Base-by-base conservation (phyloP, 2,888 invertebrate genomes). In the Cremastinae sp. region DNA sequence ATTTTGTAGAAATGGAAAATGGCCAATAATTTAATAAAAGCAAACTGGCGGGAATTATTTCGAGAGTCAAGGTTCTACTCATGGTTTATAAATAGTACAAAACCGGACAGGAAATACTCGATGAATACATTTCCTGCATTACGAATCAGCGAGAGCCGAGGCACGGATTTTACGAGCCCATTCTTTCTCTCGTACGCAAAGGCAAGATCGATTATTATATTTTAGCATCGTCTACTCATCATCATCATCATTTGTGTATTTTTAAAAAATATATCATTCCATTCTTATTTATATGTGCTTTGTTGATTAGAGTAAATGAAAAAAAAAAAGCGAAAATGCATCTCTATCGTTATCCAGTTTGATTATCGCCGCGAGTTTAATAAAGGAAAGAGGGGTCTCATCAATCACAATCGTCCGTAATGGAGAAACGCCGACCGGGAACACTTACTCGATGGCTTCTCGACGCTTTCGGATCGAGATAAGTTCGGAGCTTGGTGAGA, bases 401-500 rank as follows among this genome's bases (percentile, higher is more conserved):
- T 69, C 69, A 58, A 49, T 58, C 69, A 59, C 58, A 37, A 62
- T 71, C 28, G 9, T 71, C 9, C 45, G 16, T 47, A 4, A 18
- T 45, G 4, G 45, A 12, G 12, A 18, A 41, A 53, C 16, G 53
- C 20, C 39, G 49, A 39, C 14, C 28, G 35, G 39, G 8, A 20
- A 49, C 28, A 93, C 95, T 93, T 92, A 97, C 97, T 93, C 97
- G 93, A 90, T 97, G 96, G 92, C 97, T 97, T 87, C 97, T 93
- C 55, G 97, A 97, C 56, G 98, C 97, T 90, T 97, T 97, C 2
- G 98, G 98, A 90, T 98, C 98, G 89, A 99, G 93, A 91, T 98
- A 98, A 5, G 98, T 97, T 85, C 96, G 93, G 84, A 99, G 92
- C 91, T 98, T 98, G 90, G 96, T 96, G 89, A 99, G 93, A 92